Percentiles rank a stretch among this genome's conserved stretches.
Conservation (phyloP, 1,140 invertebrate genomes). For the Polypedilum pembai region DNA sequence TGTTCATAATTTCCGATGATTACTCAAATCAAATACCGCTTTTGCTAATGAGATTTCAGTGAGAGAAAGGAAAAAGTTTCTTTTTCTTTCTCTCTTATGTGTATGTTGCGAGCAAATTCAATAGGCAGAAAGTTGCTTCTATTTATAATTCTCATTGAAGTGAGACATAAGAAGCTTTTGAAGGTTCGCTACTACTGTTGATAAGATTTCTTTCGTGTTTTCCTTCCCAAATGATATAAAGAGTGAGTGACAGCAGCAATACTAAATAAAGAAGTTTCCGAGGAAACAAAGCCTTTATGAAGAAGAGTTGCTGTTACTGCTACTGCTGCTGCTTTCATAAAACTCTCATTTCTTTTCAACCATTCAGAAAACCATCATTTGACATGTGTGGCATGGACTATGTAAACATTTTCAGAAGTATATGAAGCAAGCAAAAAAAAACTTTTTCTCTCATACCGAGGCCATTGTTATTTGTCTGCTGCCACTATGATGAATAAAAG, state of each 20-base stretch:
- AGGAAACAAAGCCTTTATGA: background rate
- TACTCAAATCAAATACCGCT: constrained; percentile 17
- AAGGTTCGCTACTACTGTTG: background rate
- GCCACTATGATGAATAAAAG: constrained; percentile 4
- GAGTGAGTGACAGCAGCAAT: too few relatives aligned
- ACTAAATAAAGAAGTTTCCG: background rate
- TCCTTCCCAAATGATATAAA: too few relatives aligned
- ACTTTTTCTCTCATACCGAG: background rate
- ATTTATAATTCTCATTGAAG: background rate
- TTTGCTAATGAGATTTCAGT: background rate
- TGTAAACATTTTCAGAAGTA: background rate
- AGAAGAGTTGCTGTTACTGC: background rate
- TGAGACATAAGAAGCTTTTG: background rate
- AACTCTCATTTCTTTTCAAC: constrained; percentile 10
- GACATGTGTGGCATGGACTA: constrained; percentile 15
- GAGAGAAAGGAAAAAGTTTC: background rate
- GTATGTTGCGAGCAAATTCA: too few relatives aligned
- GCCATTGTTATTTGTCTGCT: background rate
- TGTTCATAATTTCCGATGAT: constrained; percentile 18
- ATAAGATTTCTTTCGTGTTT: too few relatives aligned
- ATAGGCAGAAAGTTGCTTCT: background rate
- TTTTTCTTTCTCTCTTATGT: too few relatives aligned
- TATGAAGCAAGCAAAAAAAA: background rate
- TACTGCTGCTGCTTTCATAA: background rate
- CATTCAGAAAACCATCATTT: background rate